Base-by-base conservation (phyloP, 2,888 invertebrate genomes). In the Vesta saturnalis region DNA sequence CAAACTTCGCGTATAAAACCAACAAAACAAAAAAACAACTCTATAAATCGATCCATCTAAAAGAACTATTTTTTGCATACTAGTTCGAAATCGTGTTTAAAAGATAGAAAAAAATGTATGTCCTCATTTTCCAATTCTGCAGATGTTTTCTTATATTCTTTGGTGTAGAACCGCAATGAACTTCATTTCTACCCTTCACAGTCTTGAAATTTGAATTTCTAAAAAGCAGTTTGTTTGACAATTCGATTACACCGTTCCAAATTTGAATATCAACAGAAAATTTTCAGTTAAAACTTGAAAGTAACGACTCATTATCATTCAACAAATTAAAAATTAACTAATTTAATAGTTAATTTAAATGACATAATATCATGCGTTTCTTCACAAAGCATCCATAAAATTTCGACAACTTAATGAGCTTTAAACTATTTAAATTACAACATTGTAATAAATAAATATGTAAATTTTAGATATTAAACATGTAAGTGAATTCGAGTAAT, bases 171-270 rank as follows among this genome's bases (percentile, higher is more conserved):
- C 67, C 67, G 62, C 43, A 63, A 57, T 62, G 39, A 39, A 39
- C n/a, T 59, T 67, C 63, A 49, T 63, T 63, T 67, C 55, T 46
- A 63, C 59, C 67, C 67, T 58, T 67, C 59, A 58, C 60, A 23
- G 57, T 67, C 58, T 63, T 63, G 55, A 46, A 46, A 62, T 62
- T 62, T 67, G 62, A 67, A 62, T 67, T 67, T 67, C 63, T 46
- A n/a, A 67, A 58, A 35, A 54, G 39, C 56, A 59, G 49, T 67
- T 63, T 58, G 54, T 67, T 67, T 61, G 30, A 63, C 35, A 58
- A 67, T 67, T 67, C 55, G 67, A 67, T 67, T 67, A 67, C 54
- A 59, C 52, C 62, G 22, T 39, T 39, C 19, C 21, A 47, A 62
- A 59, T 63, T 59, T 59, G 47, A 67, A 67, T 67, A 62, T 62